Evolutionary conservation across 2,113 vertebrate species (phyloP).

Genomic region (Platycercus adscitus): DNA sequence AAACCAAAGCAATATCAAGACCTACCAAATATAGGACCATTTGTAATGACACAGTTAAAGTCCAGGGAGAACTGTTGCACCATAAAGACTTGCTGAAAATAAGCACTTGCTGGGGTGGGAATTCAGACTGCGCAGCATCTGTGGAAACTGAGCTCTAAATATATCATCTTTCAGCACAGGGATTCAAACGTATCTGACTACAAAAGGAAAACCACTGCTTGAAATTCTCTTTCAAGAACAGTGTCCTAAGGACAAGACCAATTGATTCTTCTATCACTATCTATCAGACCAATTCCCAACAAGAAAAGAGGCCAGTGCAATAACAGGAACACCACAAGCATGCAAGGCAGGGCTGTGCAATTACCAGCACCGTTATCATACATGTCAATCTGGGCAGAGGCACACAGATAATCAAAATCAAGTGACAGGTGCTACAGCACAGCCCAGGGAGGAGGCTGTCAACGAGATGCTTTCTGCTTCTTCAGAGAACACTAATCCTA

Average conservation of each 20-base stretch:
- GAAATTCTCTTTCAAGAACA: not conserved
- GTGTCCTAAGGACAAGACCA: not conserved
- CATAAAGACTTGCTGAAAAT: not conserved
- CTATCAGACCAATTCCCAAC: not conserved
- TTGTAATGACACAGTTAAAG: not conserved
- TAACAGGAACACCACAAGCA: not conserved
- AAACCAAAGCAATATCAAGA: not conserved
- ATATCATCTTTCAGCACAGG: not conserved
- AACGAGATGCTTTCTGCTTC: not conserved
- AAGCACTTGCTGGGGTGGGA: not conserved
- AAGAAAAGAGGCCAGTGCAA: not conserved
- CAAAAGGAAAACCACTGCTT: not conserved
- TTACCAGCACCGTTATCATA: accelerated
- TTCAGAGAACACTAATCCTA: accelerated
- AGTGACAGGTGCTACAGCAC: accelerated
- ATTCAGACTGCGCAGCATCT: constrained; percentile 7
- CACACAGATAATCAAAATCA: not conserved
- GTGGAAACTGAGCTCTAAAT: constrained; percentile 6
- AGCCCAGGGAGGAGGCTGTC: not conserved
- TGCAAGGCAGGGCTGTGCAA: not conserved
- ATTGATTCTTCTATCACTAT: not conserved
- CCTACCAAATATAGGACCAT: not conserved
- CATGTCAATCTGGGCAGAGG: not conserved
- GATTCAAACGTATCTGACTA: not conserved
- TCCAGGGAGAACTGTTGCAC: not conserved